Percentiles rank a stretch among this genome's conserved stretches.
These are phyloP conservation scores for Sialis lutaria DNA, from an alignment of 2,888 invertebrate species.

Conservation along the genomic window DNA sequence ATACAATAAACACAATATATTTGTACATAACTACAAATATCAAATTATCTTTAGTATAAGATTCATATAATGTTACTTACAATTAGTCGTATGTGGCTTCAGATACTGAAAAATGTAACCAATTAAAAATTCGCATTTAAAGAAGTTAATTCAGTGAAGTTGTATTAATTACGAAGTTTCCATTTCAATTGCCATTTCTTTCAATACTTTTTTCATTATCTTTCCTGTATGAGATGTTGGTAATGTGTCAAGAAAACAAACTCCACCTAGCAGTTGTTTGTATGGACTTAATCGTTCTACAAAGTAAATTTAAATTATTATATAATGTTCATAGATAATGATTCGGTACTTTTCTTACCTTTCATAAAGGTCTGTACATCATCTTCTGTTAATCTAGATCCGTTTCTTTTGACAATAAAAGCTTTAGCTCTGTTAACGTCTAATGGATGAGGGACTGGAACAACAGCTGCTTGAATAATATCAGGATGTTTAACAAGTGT, in stretches of 20 bases:
- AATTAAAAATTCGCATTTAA: no score
- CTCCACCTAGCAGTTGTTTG: constrained; percentile 1
- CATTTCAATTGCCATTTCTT: background rate
- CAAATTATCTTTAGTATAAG: no score
- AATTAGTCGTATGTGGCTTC: no score
- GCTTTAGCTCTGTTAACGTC: constrained; percentile 12
- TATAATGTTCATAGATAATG: no score
- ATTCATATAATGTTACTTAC: no score
- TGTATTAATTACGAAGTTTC: no score
- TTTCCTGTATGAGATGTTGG: constrained; percentile 2
- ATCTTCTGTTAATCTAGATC: background rate
- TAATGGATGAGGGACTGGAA: constrained; percentile 18
- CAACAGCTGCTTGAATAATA: constrained; percentile 16
- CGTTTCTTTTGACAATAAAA: constrained; percentile 1
- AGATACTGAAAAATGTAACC: no score
- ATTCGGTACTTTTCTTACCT: background rate
- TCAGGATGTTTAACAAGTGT: background rate
- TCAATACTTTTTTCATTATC: background rate
- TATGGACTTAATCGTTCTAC: background rate
- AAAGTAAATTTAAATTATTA: no score
- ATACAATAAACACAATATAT: no score
- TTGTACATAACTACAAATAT: no score
- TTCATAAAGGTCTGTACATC: background rate
- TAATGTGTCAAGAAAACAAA: background rate
- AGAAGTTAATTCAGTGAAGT: no score